Conservation (phyloP, 2,888 invertebrate genomes). For the Chalcosyrphus nemorum region DNA sequence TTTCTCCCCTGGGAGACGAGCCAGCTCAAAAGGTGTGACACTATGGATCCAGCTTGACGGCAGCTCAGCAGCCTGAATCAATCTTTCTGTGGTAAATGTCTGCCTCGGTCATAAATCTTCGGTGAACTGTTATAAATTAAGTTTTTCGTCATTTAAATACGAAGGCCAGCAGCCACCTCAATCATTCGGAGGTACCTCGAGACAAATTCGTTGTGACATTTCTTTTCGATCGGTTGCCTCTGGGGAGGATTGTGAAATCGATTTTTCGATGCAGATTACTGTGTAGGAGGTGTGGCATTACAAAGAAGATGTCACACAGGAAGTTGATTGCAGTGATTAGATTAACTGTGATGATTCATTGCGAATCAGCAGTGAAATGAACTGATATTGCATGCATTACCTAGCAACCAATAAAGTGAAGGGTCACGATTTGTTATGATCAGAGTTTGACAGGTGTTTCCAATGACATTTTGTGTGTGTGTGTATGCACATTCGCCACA, state of each 20-base stretch:
- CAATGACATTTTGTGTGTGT: conserved; percentile 56
- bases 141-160: conserved; percentile 53
- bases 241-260: conserved; percentile 11
- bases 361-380: conserved; percentile 18
- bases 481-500: conserved; percentile 35
- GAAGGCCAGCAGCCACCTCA: conserved; percentile 50
- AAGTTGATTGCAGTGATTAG: conserved; percentile 40
- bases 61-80: conserved; percentile 53
- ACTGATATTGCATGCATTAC: conserved; percentile 17
- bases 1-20: conserved; percentile 43
- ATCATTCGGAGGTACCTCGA: conserved; percentile 13
- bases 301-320: conserved; percentile 48
- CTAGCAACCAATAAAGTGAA: conserved; percentile 59
- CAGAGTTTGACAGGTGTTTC: conserved; percentile 70
- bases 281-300: conserved; percentile 46
- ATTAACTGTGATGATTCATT: background rate
- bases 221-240: conserved; percentile 6
- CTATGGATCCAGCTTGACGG: conserved; percentile 47
- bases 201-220: conserved; percentile 54
- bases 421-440: conserved; percentile 72
- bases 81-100: conserved; percentile 43
- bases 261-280: conserved; percentile 20
- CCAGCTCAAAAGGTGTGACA: conserved; percentile 68
- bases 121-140: conserved; percentile 61
- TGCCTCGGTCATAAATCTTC: conserved; percentile 53